These are phyloP conservation scores for Hippocampus kuda DNA, from an alignment of 2,797 vertebrate species.

Conservation along the genomic window DNA sequence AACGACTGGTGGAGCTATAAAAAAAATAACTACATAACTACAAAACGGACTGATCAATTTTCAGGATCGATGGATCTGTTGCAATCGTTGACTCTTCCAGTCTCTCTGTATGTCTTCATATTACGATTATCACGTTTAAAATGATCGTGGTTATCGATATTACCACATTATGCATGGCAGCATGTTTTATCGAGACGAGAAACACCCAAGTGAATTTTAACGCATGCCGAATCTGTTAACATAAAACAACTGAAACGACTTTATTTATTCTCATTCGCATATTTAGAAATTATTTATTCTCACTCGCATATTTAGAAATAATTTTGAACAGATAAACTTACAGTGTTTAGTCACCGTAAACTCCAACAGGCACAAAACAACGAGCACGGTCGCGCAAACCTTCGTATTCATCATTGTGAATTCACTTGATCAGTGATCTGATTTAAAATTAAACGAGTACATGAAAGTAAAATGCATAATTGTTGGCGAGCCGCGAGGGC, in stretches of 20 bases:
- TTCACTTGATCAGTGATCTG: too few relatives aligned
- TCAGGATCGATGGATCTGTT: neutral
- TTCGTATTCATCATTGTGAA: neutral
- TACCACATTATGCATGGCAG: too few relatives aligned
- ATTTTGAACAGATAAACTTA: neutral
- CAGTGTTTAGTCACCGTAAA: neutral
- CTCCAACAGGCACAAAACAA: neutral
- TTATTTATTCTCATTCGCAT: too few relatives aligned
- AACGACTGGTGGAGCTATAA: neutral
- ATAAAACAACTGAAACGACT: too few relatives aligned
- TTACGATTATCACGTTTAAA: too few relatives aligned
- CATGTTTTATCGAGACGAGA: too few relatives aligned
- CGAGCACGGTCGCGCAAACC: neutral
- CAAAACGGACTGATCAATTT: neutral
- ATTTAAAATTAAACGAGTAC: neutral
- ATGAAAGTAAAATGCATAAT: neutral
- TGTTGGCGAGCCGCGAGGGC: neutral
- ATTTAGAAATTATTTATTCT: neutral
- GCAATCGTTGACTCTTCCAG: neutral
- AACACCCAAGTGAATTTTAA: too few relatives aligned
- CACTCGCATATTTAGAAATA: neutral
- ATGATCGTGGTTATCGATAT: too few relatives aligned
- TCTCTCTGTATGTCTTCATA: neutral
- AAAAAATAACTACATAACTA: neutral
- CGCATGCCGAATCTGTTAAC: too few relatives aligned